Percentiles rank a stretch among this genome's conserved stretches.
Evolutionary conservation across 2,113 vertebrate species (phyloP).

Genomic region (Pseudolaguvia tuberculata): DNA sequence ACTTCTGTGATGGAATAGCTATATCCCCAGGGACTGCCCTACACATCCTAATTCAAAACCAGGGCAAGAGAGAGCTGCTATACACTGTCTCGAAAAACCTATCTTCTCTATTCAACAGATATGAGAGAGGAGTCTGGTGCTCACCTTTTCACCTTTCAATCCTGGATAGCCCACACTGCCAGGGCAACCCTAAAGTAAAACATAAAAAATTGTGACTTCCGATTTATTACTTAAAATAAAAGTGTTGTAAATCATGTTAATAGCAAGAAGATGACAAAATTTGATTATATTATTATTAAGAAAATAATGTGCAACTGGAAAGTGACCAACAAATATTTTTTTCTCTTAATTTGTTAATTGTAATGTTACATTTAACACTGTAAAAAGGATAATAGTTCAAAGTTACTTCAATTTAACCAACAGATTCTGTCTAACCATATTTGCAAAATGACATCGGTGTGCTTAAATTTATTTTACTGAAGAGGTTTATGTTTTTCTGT

Average conservation of each 20-base stretch:
- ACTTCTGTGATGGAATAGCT: slow-evolving; percentile 29
- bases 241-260: no score
- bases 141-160: slow-evolving; percentile 82
- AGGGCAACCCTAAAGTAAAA: slow-evolving; percentile 68
- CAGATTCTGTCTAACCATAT: neutral
- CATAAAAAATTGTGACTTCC: neutral
- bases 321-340: neutral
- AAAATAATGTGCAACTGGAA: neutral
- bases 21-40: slow-evolving; percentile 3
- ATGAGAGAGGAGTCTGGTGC: slow-evolving; percentile 26
- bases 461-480: fast-evolving
- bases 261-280: neutral
- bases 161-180: slow-evolving; percentile 73
- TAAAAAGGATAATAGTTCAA: no score
- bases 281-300: neutral
- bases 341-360: no score
- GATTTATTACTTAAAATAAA: neutral
- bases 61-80: neutral
- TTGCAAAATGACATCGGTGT: neutral
- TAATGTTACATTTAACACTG: no score
- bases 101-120: neutral
- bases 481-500: neutral
- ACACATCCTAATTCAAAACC: slow-evolving; percentile 20
- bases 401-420: neutral
- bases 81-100: neutral